phyloP scores from a whole-genome alignment of 1,140 invertebrate species.

The Caerostris darwini region DNA sequence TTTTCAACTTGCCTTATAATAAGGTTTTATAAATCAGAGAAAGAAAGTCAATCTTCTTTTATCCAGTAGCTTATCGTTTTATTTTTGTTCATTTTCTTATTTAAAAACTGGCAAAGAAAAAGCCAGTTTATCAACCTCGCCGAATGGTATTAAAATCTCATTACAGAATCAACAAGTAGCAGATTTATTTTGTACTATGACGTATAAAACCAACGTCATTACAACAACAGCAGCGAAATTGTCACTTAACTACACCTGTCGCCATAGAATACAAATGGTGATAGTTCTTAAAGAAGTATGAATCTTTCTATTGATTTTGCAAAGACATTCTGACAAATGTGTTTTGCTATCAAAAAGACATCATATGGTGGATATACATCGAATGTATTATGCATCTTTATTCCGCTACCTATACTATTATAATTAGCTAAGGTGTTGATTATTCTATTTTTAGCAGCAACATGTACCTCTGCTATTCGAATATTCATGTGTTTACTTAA shows the following conservation, averaged over 20 bases:
- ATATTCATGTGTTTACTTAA: neutral
- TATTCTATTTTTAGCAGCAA: neutral
- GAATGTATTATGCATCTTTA: neutral
- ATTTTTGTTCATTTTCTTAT: too few species aligned
- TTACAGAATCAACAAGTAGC: neutral
- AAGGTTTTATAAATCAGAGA: too few species aligned
- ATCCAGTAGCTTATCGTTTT: too few species aligned
- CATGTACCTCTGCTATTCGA: neutral
- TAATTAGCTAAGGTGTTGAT: neutral
- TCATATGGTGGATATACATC: neutral
- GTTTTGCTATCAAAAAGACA: neutral
- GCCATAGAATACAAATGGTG: neutral
- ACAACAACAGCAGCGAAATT: neutral
- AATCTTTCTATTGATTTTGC: neutral
- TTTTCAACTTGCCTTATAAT: neutral
- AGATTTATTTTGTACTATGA: neutral
- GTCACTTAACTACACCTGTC: conserved; percentile 5
- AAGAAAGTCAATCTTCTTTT: too few species aligned
- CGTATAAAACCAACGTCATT: neutral
- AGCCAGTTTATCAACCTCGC: neutral
- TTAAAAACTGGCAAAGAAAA: too few species aligned
- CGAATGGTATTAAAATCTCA: neutral
- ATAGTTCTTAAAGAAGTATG: neutral
- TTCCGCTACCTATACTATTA: neutral
- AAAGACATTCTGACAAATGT: neutral